Base-by-base conservation (phyloP, 2,888 invertebrate genomes). In the Panzeria rudis region DNA sequence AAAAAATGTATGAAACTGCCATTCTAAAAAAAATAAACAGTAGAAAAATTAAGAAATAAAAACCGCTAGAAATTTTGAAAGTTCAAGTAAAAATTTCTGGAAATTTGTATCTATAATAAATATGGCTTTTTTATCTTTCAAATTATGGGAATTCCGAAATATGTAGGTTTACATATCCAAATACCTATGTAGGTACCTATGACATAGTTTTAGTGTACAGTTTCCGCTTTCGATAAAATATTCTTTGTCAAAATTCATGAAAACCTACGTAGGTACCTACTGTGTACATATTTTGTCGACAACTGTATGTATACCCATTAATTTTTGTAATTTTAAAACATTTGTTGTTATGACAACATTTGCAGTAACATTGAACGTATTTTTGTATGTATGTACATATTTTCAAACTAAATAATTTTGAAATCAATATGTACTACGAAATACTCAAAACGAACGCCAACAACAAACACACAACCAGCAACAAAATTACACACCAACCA, bases 351-450 rank as follows among this genome's bases (percentile, higher is more conserved):
- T 72, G 62, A 64, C 79, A 79, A 77, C 75, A 73, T 75, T 68
- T 76, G 81, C 77, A 84, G 79, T 87, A 87, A 87, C 87, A 87
- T 86, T 87, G 87, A 86, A 86, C 13, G 38, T 54, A 59, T 72
- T n/a, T n/a, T n/a, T n/a, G n/a, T n/a, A n/a, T n/a, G n/a, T n/a
- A n/a, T n/a, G n/a, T n/a, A n/a, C n/a, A n/a, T n/a, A n/a, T n/a
- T 81, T 76, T 47, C 38, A 64, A 76, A 64, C 32, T 13, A 72
- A 73, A 47, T 54, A 61, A 56, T 83, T 73, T 84, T 76, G 86
- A 85, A 87, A 87, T 87, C 85, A 86, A 87, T 85, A 38, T 3
- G 13, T 38, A 85, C 75, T 50, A 73, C 75, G 82, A 82, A 82
- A 85, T 77, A 72, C 78, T 82, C 38, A 73, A 81, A 71, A 64